These are phyloP conservation scores for Rhagonycha fulva DNA, from an alignment of 2,888 invertebrate species.

Conservation along the genomic window DNA sequence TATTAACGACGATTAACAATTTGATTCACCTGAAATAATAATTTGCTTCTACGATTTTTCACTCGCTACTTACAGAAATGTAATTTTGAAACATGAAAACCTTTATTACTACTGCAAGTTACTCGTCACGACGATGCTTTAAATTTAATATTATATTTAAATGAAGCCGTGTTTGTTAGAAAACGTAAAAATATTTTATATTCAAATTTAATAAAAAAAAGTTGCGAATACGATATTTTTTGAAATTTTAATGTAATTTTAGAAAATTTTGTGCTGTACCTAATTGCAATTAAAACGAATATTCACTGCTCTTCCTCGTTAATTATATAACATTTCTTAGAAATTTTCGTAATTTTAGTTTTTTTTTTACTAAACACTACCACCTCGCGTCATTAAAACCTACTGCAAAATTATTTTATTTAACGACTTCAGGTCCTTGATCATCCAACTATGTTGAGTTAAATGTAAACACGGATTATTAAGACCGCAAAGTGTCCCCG, in stretches of 20 bases:
- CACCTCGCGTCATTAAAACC: background rate
- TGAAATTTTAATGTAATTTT: background rate
- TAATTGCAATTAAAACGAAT: background rate
- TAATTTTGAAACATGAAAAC: background rate
- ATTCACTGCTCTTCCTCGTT: background rate
- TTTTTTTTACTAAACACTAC: background rate
- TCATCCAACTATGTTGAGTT: background rate
- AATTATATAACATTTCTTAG: background rate
- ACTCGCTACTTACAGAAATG: background rate
- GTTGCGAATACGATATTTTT: background rate
- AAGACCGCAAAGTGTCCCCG: background rate
- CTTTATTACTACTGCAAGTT: background rate
- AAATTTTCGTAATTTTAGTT: background rate
- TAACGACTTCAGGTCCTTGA: background rate
- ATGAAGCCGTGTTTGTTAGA: background rate
- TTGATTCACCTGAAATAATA: background rate
- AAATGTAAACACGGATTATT: background rate
- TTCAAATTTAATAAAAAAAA: background rate
- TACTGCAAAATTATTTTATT: background rate
- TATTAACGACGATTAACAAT: slow-evolving; percentile 15
- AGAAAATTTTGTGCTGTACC: background rate
- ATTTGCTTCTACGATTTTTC: background rate
- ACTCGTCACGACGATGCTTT: background rate
- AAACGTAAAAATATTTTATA: background rate
- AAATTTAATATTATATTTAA: background rate